Base-by-base conservation (phyloP, 2,888 invertebrate species). In the Macaria notata region DNA sequence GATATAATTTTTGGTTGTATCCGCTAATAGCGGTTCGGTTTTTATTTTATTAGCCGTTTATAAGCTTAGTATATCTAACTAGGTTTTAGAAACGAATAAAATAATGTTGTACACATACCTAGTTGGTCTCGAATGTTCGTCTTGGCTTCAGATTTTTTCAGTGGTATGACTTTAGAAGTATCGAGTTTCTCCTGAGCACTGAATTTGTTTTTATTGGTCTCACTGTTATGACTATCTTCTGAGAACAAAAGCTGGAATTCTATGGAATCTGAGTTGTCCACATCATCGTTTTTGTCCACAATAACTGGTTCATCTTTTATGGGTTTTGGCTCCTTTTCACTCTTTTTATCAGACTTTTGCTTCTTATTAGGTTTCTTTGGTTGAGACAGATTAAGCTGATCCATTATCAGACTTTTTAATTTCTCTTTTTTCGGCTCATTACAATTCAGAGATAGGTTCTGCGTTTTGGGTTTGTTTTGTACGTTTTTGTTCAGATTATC, bases 311-410 rank as follows among this genome's bases (percentile, higher is more conserved):
- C 64, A 31, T 59, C 56, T 36, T 52, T 56, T 44, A 6, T 36
- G 4, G 33, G 4, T 7, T 36, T 36, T 36, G 33, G 33, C 33
- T 36, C 7, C 33, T 36, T 7, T 6, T 8, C 9, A 41, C 41
- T 7, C 31, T 49, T 61, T 60, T 59, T 49, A 19, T 39, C 44
- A 3, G 48, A 56, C 50, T 38, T 66, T 60, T 52, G 3, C 8
- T 59, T 62, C 59, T 71, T 72, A 50, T 76, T 79, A 0, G 63
- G 39, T 58, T 68, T 72, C 62, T 83, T 88, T 5, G 73, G 68
- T 56, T 78, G 70, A 31, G 88, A 88, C 6, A 90, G 74, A 69
- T 89, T 91, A 3, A 90, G 73, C 64, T 88, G 72, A 55, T 90
- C 87, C 39, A 88, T 61, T 50, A 88, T 76, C 44, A 80, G 66